A percentile compares a stretch with the other conserved stretches of the same genome.
phyloP scores from a whole-genome alignment of 2,888 invertebrate genomes.

The Athalia circularis region DNA sequence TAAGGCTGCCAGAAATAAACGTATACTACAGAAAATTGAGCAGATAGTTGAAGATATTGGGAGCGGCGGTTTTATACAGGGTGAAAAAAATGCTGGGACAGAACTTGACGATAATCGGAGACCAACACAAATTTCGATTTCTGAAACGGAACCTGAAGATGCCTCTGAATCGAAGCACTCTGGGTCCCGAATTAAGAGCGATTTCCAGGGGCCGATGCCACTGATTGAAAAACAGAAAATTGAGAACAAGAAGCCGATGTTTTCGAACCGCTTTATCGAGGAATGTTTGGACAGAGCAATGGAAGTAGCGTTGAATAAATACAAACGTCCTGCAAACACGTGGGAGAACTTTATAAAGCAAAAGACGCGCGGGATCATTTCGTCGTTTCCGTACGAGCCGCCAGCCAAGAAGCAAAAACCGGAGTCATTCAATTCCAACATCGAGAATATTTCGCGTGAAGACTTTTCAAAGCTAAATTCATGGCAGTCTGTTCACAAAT shows the following conservation, averaged over 20 bases:
- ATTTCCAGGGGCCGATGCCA: not conserved
- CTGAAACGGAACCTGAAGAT: not conserved
- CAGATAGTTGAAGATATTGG: conserved; percentile 47
- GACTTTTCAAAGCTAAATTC: conserved; percentile 37
- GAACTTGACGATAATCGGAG: not conserved
- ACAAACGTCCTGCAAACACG: conserved; percentile 46
- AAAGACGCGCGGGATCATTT: conserved; percentile 25
- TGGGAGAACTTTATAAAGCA: conserved; percentile 49
- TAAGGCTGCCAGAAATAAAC: conserved; percentile 51
- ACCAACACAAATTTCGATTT: not conserved
- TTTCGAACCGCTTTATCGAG: conserved; percentile 53
- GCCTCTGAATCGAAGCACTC: not conserved
- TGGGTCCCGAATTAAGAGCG: conserved; percentile 8
- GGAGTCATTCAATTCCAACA: conserved; percentile 2
- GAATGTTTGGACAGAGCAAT: conserved; percentile 55
- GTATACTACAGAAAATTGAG: conserved; percentile 49
- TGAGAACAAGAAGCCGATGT: conserved; percentile 44
- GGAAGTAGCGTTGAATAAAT: conserved; percentile 52
- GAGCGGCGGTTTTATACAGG: not conserved
- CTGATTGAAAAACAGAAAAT: not conserved
- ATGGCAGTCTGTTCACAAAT: conserved; percentile 46
- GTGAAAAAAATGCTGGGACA: not conserved
- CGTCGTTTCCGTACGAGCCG: conserved; percentile 40
- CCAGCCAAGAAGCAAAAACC: conserved; percentile 47
- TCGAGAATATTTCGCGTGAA: not conserved